Conservation (phyloP, 2,797 vertebrate species). For the Neoniphon sammara region DNA sequence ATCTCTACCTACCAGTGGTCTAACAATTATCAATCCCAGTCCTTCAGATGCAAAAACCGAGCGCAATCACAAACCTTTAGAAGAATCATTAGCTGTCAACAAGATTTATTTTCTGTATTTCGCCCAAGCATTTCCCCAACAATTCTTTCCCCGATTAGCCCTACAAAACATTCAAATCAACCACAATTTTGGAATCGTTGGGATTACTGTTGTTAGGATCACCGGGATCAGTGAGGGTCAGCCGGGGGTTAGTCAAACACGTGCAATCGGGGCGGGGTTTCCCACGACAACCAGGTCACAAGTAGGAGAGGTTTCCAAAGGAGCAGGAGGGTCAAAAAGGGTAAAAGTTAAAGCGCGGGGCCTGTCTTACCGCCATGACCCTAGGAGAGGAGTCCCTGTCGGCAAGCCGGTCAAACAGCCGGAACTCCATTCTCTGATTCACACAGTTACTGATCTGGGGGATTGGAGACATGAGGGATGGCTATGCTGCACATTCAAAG, state of each 20-base stretch:
- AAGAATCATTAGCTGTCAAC: slow-evolving; percentile 52
- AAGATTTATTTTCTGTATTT: slow-evolving; percentile 30
- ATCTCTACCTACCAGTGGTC: slow-evolving; percentile 51
- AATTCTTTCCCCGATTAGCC: slow-evolving; percentile 35
- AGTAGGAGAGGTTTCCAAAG: slow-evolving; percentile 58
- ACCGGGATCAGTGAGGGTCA: slow-evolving; percentile 59
- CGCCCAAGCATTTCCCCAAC: slow-evolving; percentile 25
- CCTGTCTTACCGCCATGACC: slow-evolving; percentile 87
- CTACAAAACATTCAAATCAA: slow-evolving; percentile 53
- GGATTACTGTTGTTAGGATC: slow-evolving; percentile 67
- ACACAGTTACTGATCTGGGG: slow-evolving; percentile 89
- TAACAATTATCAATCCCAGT: slow-evolving; percentile 61
- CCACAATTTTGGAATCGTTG: slow-evolving; percentile 46
- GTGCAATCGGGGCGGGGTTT: slow-evolving; percentile 67
- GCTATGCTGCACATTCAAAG: slow-evolving; percentile 62
- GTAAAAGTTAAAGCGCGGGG: slow-evolving; percentile 63
- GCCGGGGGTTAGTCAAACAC: slow-evolving; percentile 67
- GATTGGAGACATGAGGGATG: slow-evolving; percentile 80
- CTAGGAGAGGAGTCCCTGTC: slow-evolving; percentile 86
- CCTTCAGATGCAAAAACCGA: slow-evolving; percentile 71
- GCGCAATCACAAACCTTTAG: slow-evolving; percentile 54
- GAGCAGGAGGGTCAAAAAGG: slow-evolving; percentile 58
- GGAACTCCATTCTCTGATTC: slow-evolving; percentile 89
- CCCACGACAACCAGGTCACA: slow-evolving; percentile 65
- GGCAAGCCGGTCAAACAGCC: slow-evolving; percentile 85